Evolutionary conservation across 2,888 invertebrate species (phyloP), one percentile per base, ranked within the genome.

Genomic region (Melanostoma mellinum): DNA sequence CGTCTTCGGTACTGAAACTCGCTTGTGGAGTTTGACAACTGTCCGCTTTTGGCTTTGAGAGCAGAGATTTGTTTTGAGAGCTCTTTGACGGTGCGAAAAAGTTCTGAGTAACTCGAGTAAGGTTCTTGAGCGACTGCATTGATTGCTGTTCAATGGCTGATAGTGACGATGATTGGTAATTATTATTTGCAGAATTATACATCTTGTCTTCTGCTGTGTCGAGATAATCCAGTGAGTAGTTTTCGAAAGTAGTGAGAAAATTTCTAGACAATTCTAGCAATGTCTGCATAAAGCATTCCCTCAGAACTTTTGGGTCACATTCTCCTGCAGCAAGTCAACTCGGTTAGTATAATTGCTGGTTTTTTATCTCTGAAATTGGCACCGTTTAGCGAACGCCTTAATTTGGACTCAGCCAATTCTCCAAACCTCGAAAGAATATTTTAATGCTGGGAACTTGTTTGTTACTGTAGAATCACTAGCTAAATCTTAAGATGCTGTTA

Each of bases 131-230:
- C 38, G 42, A 58, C 32, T 40, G 46, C 46, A 56, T 56, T 20
- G 56, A 56, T 6, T 56, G 56, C 38, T 42, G 56, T 20, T 56
- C 10, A 10, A 10, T 56, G 8, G 56, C 56, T 30, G n/a, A n/a
- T n/a, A n/a, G n/a, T n/a, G n/a, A n/a, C n/a, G 46, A 60, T 60
- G 60, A n/a, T n/a, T 44, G 33, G n/a, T 46, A 33, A 60, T 60
- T 60, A n/a, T 35, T 50, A 33, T 53, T 20, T 10, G 30, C 20
- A 3, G 38, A 9, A 40, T 58, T 42, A 60, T 32, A 60, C 44
- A 60, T 60, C 44, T 60, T 60, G 33, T 60, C 60, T 60, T 40
- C 44, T 60, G 44, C 44, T n/a, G 6, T 60, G 33, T 40, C 44
- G 5, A 60, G 30, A 6, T 58, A 20, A 10, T 58, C 42, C 10